Evolutionary conservation across 2,797 vertebrate genomes (phyloP), one percentile per base, ranked within the genome.

Genomic region (Eleutherodactylus coqui): DNA sequence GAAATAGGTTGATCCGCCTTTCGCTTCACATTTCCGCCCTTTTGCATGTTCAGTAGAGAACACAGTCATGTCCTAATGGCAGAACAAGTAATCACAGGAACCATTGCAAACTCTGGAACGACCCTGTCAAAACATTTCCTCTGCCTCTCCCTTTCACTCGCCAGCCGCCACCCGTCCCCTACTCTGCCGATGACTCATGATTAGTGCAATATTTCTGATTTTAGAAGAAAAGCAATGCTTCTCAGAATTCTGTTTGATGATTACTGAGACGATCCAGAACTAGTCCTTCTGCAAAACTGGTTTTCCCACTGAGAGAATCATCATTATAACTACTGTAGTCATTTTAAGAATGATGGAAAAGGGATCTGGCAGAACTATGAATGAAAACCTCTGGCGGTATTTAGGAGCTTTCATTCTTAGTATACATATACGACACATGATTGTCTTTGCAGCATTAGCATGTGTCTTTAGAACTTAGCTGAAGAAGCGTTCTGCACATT

Each of bases 401-500:
- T 11, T 45, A 45, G 43, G 43, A 45, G 43, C 10, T 45, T 13
- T 10, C n/a, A n/a, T n/a, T n/a, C n/a, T n/a, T n/a, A n/a, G n/a
- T n/a, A n/a, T n/a, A n/a, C n/a, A n/a, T 47, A 14, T n/a, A n/a
- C n/a, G n/a, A n/a, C n/a, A n/a, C n/a, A n/a, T n/a, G n/a, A n/a
- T n/a, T n/a, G n/a, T n/a, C n/a, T n/a, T n/a, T 10, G 45, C 45
- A 10, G 14, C 45, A 47, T 2, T 47, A 47, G 45, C 45, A 47
- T 6, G 45, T 6, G 51, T 24, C 7, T n/a, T 11, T 1, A 24
- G 45, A 47, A 7, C 91, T 93, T 90, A 97, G 96, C 97, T 34
- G 98, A 93, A 34, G 98, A 93, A 84, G 97, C 96, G 84, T 98
- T 98, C 90, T 99, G 97, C n/a, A n/a, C n/a, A n/a, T n/a, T n/a